These are phyloP conservation scores for Anoncus sp. DNA, from an alignment of 2,888 invertebrate species.

Conservation along the genomic window DNA sequence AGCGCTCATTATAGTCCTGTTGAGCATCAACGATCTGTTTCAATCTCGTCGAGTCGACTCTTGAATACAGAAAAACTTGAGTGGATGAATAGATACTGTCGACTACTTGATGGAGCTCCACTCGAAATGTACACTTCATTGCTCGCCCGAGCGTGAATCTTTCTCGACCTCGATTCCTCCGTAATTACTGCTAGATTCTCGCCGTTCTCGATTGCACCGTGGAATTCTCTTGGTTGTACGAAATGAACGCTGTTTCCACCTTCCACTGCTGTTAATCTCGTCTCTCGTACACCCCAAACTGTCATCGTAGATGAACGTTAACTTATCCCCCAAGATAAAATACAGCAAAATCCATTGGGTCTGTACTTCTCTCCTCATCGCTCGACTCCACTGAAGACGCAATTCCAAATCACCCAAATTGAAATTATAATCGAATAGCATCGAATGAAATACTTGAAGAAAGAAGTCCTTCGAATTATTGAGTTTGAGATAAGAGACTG, in stretches of 20 bases:
- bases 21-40: slow-evolving; percentile 11
- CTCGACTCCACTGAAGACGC: slow-evolving; percentile 45
- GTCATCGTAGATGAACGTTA: background rate
- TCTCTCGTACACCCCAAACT: background rate
- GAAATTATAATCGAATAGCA: slow-evolving; percentile 61
- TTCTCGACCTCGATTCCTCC: slow-evolving; percentile 66
- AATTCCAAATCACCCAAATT: slow-evolving; percentile 63
- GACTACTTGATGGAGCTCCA: slow-evolving; percentile 14
- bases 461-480: background rate
- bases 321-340: background rate
- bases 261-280: background rate
- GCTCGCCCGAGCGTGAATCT: slow-evolving; percentile 68
- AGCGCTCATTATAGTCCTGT: slow-evolving; percentile 10
- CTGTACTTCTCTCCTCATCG: background rate
- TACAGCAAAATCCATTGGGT: slow-evolving; percentile 13
- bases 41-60: slow-evolving; percentile 20
- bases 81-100: slow-evolving; percentile 22
- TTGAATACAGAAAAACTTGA: slow-evolving; percentile 30
- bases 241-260: background rate
- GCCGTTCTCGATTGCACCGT: slow-evolving; percentile 68
- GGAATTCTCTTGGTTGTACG: slow-evolving; percentile 1
- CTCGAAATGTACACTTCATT: slow-evolving; percentile 54
- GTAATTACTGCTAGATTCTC: slow-evolving; percentile 70
- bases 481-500: background rate
- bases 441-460: slow-evolving; percentile 43